Conservation (phyloP, 2,113 vertebrate species). For the Eulacestoma nigropectus region DNA sequence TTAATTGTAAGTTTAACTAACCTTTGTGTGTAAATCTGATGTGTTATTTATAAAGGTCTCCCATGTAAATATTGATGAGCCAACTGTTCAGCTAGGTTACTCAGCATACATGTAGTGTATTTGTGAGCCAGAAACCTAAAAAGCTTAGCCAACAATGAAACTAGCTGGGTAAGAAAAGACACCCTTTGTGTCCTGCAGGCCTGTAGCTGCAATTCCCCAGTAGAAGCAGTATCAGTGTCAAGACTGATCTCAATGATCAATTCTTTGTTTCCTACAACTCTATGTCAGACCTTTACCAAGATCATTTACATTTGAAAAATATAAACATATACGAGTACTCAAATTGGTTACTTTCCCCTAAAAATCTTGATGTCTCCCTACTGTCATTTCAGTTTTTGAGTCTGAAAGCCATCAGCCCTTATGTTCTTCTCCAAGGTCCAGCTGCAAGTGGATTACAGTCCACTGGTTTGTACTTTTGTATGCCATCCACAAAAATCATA, state of each 20-base stretch:
- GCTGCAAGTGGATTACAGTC: neutral
- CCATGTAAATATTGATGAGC: slow-evolving; percentile 39
- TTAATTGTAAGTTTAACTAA: neutral
- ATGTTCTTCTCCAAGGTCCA: neutral
- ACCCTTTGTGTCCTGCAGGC: neutral
- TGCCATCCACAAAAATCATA: neutral
- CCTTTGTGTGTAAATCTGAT: neutral
- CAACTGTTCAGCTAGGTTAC: neutral
- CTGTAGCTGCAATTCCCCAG: neutral
- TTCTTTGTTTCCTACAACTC: neutral
- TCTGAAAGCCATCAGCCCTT: neutral
- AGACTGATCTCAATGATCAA: neutral
- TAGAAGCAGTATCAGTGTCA: neutral
- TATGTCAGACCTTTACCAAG: neutral
- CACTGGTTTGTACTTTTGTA: neutral
- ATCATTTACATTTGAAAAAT: neutral
- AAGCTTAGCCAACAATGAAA: neutral
- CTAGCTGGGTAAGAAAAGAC: neutral
- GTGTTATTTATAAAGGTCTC: slow-evolving; percentile 47
- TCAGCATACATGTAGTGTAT: neutral
- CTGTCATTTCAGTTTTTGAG: neutral
- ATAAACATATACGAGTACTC: neutral
- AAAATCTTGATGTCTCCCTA: neutral
- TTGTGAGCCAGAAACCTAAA: neutral
- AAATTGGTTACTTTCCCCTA: neutral